phyloP scores from a whole-genome alignment of 37 sponge, comb jelly and placozoan genomes.

The Cladorhizidae sp. region DNA sequence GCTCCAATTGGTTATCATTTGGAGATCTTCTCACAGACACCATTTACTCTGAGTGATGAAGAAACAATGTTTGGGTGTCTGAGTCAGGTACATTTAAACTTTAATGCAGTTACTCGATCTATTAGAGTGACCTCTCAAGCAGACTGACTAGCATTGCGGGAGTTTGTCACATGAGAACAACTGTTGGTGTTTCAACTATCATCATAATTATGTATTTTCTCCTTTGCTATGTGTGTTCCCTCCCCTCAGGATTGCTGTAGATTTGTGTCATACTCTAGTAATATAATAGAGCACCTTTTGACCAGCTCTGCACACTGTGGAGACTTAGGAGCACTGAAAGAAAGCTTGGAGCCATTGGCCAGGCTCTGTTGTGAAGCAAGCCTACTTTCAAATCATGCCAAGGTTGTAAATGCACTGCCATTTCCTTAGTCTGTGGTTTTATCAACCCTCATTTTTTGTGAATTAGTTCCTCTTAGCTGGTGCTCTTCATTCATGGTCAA shows the following conservation, averaged over 20 bases:
- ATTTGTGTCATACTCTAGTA: neutral
- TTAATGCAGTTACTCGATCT: too few species aligned
- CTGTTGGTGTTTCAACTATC: too few species aligned
- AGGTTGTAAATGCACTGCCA: neutral
- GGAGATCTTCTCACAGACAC: slow-evolving; percentile 46
- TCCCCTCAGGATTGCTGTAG: slow-evolving; percentile 32
- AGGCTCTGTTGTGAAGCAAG: neutral
- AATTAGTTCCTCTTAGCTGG: slow-evolving; percentile 31
- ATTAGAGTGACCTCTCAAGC: too few species aligned
- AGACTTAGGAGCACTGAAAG: neutral
- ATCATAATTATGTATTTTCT: neutral
- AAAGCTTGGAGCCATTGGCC: slow-evolving; percentile 3
- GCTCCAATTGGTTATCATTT: slow-evolving; percentile 71
- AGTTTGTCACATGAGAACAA: too few species aligned
- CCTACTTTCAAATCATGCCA: neutral
- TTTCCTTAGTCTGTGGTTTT: neutral
- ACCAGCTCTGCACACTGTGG: neutral
- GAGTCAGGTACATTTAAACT: slow-evolving; percentile 41
- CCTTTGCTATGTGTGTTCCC: neutral
- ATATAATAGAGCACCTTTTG: slow-evolving; percentile 4
- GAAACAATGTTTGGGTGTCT: slow-evolving; percentile 23
- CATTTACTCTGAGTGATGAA: slow-evolving; percentile 54
- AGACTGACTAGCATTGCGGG: too few species aligned
- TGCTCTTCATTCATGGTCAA: slow-evolving; percentile 20
- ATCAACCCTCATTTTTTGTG: neutral